These are phyloP conservation scores for Falco biarmicus DNA, from an alignment of 2,797 vertebrate species.

Conservation along the genomic window DNA sequence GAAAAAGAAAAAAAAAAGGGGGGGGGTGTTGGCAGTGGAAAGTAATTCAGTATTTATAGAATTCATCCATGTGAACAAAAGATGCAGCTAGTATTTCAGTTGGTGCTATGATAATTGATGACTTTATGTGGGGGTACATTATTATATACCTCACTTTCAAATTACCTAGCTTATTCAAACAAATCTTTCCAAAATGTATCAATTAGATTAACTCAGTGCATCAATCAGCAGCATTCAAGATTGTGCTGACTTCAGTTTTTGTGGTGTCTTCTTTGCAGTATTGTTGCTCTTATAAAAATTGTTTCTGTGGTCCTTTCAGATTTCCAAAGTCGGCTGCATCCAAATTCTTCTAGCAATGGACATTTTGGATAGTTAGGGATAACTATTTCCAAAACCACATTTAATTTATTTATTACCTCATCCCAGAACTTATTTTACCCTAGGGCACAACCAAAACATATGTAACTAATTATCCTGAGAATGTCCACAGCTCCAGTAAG, in stretches of 20 bases:
- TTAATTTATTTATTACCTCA: constrained; percentile 76
- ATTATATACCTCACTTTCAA: constrained; percentile 18
- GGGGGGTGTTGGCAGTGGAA: neutral
- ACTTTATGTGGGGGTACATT: neutral
- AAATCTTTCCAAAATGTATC: constrained; percentile 32
- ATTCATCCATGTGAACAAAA: neutral
- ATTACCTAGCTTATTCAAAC: constrained; percentile 31
- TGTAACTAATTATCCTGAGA: constrained; percentile 72
- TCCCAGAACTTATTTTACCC: constrained; percentile 68
- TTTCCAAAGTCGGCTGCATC: constrained; percentile 28
- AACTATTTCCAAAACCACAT: constrained; percentile 71
- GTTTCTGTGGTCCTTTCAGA: constrained; percentile 45
- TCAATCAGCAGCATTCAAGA: constrained; percentile 30
- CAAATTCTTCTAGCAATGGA: constrained; percentile 60
- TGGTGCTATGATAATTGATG: neutral
- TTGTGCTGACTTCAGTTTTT: constrained; percentile 46
- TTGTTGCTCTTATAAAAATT: constrained; percentile 37
- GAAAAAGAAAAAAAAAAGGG: neutral
- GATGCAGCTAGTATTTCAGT: neutral
- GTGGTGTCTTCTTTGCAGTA: constrained; percentile 32
- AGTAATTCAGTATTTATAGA: neutral
- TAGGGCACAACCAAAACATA: constrained; percentile 68
- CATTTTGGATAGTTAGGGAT: constrained; percentile 61
- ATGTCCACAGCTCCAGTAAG: constrained; percentile 64
- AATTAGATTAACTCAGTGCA: neutral